phyloP scores from a whole-genome alignment of 2,888 invertebrate species.

The Troides oblongomaculatus region DNA sequence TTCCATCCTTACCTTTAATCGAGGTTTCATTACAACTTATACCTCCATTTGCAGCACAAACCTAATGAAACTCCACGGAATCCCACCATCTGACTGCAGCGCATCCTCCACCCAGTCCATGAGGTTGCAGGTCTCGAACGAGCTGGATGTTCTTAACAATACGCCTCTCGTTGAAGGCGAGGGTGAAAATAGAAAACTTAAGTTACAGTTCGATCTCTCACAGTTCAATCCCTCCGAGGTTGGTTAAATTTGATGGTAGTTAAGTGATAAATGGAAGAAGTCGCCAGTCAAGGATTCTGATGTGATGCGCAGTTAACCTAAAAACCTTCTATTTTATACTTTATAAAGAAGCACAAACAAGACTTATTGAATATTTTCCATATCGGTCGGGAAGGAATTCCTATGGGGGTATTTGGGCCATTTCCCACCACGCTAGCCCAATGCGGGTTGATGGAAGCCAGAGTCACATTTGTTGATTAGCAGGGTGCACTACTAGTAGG shows the following conservation, averaged over 20 bases:
- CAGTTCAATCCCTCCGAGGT: conserved; percentile 96
- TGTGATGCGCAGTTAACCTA: too few relatives aligned
- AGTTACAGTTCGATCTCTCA: conserved; percentile 95
- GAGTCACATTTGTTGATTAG: too few relatives aligned
- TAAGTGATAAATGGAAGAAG: background rate
- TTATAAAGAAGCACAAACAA: too few relatives aligned
- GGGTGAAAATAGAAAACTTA: conserved; percentile 91
- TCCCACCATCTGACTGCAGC: conserved; percentile 29
- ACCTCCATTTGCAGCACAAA: conserved; percentile 37
- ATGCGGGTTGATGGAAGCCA: too few relatives aligned
- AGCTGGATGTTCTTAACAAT: conserved; percentile 53
- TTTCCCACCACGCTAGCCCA: too few relatives aligned
- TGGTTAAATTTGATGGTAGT: conserved; percentile 42
- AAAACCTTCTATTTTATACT: too few relatives aligned
- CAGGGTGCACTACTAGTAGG: too few relatives aligned
- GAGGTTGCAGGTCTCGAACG: conserved; percentile 13
- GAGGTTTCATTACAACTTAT: background rate
- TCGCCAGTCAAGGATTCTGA: background rate
- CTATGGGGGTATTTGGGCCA: too few relatives aligned
- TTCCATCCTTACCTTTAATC: too few relatives aligned
- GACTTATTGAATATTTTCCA: too few relatives aligned
- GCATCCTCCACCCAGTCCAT: conserved; percentile 14
- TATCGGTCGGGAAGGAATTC: too few relatives aligned
- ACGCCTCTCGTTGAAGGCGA: conserved; percentile 94
- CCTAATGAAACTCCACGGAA: conserved; percentile 38